Conservation (phyloP, 37 sponge, comb jelly and placozoan species). For the Chondrilla cf. caribensis region DNA sequence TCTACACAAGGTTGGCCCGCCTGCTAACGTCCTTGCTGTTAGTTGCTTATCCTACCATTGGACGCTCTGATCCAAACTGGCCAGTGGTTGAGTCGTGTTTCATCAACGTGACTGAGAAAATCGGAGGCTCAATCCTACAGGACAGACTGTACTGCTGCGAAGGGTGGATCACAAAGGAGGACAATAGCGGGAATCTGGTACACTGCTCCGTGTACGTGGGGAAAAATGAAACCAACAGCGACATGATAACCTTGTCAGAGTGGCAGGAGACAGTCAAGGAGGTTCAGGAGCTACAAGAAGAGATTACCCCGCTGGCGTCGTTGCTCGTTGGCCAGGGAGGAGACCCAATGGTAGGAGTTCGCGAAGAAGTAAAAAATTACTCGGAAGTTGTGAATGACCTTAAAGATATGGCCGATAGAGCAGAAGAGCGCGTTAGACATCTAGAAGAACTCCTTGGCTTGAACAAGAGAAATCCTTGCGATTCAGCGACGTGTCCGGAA, state of each 20-base stretch:
- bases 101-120: constrained; percentile 3
- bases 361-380: neutral
- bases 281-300: neutral
- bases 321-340: neutral
- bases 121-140: too few relatives aligned
- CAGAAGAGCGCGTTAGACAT: constrained; percentile 4
- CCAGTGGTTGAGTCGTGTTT: neutral
- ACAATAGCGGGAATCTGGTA: neutral
- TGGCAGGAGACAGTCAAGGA: neutral
- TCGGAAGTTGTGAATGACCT: neutral
- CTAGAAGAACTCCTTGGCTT: neutral
- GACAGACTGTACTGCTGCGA: constrained; percentile 32
- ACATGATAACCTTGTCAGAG: neutral
- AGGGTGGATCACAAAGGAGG: constrained; percentile 2
- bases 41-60: neutral
- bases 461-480: constrained; percentile 18
- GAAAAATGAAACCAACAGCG: neutral
- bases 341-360: neutral
- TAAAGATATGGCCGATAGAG: constrained; percentile 35
- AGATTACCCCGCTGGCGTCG: neutral
- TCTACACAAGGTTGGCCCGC: too few relatives aligned
- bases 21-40: neutral
- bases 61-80: neutral
- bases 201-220: neutral
- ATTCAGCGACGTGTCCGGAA: constrained; percentile 8